phyloP scores from a whole-genome alignment of 1,140 invertebrate species.

The Steinernema khuongi region DNA sequence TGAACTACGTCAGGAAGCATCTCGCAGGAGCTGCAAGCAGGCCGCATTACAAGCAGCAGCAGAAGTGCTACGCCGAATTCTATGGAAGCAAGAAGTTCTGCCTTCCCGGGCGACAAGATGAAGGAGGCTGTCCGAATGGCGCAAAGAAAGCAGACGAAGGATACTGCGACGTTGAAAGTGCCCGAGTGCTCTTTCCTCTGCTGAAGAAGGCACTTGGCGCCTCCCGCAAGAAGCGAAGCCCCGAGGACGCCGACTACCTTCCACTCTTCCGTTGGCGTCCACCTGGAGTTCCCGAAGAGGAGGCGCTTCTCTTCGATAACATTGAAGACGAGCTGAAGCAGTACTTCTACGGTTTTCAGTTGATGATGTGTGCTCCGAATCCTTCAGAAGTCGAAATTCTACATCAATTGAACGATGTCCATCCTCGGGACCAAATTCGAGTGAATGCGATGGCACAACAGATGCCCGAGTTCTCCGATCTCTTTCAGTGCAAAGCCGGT shows the following conservation, averaged over 20 bases:
- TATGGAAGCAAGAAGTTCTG: background rate
- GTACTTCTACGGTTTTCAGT: background rate
- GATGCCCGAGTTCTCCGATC: background rate
- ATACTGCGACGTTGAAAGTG: background rate
- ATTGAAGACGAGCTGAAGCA: background rate
- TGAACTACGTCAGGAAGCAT: background rate
- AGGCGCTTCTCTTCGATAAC: background rate
- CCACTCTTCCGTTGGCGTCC: background rate
- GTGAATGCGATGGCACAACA: background rate
- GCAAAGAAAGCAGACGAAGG: background rate
- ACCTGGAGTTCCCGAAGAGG: background rate
- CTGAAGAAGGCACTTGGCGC: background rate
- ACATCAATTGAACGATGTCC: background rate
- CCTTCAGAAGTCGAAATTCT: background rate
- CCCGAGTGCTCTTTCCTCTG: background rate
- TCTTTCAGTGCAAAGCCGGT: no score
- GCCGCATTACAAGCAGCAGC: background rate
- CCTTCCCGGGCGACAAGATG: background rate
- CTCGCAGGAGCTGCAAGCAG: no score
- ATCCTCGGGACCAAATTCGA: background rate
- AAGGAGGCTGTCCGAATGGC: background rate
- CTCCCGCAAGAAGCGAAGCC: background rate
- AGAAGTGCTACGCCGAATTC: background rate
- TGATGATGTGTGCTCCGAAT: background rate
- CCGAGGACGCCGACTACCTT: background rate